Conservation (phyloP, 2,888 invertebrate genomes). For the Athalia rosae region DNA sequence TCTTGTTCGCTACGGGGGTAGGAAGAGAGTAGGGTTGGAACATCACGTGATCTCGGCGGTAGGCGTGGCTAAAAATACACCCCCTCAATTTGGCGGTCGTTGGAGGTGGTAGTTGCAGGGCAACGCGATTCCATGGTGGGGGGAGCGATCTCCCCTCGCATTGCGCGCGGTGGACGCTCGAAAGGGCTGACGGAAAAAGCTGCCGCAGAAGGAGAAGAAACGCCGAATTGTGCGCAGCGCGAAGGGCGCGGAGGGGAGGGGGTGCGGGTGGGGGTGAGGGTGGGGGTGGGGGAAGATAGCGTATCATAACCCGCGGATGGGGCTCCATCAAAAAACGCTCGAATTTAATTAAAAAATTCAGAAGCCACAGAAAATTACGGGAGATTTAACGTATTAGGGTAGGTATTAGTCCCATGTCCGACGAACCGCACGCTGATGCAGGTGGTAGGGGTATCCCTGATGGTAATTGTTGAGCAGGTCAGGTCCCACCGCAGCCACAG, state of each 20-base stretch:
- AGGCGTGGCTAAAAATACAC: conserved; percentile 16
- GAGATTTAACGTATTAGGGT: conserved; percentile 48
- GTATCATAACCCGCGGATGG: conserved; percentile 46
- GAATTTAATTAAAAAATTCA: conserved; percentile 65
- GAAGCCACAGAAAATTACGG: conserved; percentile 55
- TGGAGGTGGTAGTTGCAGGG: not conserved
- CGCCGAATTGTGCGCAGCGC: conserved; percentile 46
- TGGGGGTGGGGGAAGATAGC: conserved; percentile 49
- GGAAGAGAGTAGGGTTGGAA: conserved; percentile 28
- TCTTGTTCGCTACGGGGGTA: conserved; percentile 24
- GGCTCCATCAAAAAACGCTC: conserved; percentile 62
- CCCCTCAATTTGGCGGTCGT: conserved; percentile 24
- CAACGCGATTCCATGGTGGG: not conserved
- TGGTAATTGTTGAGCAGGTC: conserved; percentile 41
- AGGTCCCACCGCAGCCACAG: conserved; percentile 35
- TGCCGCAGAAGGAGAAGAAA: conserved; percentile 30
- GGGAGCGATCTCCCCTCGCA: not conserved
- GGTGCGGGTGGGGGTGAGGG: conserved; percentile 50
- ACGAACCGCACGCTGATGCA: not conserved
- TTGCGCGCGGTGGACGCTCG: not conserved
- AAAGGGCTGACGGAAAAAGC: conserved; percentile 14
- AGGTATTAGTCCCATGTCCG: conserved; percentile 39
- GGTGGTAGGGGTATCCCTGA: conserved; percentile 5
- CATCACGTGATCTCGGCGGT: conserved; percentile 24
- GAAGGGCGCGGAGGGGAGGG: conserved; percentile 55